Conservation (phyloP, 2,888 invertebrate species). For the Caenorhabditis sp. region DNA sequence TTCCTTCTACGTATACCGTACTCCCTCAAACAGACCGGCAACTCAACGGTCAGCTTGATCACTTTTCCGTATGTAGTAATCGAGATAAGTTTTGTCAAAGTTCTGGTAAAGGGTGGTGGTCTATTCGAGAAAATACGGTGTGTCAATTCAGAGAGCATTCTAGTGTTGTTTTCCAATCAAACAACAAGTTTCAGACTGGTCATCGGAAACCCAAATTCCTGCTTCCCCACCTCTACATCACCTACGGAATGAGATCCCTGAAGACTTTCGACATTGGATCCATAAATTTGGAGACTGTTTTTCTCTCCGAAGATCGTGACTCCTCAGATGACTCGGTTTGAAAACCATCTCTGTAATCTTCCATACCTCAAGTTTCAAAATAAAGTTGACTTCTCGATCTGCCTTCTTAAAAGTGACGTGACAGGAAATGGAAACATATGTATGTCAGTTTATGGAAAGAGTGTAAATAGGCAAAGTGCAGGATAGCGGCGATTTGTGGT, state of each 20-base stretch:
- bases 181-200: constrained; percentile 56
- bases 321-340: constrained; percentile 1
- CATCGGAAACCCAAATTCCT: constrained; percentile 63
- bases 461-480: no score
- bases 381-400: constrained; percentile 1
- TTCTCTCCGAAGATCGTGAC: constrained; percentile 64
- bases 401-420: constrained; percentile 11
- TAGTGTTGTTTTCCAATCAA: background rate
- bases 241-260: constrained; percentile 25
- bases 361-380: background rate
- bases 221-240: constrained; percentile 67
- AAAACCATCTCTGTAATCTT: background rate
- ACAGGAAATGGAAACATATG: constrained; percentile 39
- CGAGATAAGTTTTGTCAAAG: no score
- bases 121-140: no score
- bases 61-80: no score
- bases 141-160: no score
- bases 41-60: no score
- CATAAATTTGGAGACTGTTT: constrained; percentile 63
- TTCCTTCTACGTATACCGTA: no score
- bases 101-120: no score
- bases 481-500: constrained; percentile 26
- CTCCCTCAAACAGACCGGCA: no score
- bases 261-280: constrained; percentile 55
- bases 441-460: constrained; percentile 1